These are phyloP conservation scores for Elachura formosa DNA, from an alignment of 2,113 vertebrate species.

Conservation along the genomic window DNA sequence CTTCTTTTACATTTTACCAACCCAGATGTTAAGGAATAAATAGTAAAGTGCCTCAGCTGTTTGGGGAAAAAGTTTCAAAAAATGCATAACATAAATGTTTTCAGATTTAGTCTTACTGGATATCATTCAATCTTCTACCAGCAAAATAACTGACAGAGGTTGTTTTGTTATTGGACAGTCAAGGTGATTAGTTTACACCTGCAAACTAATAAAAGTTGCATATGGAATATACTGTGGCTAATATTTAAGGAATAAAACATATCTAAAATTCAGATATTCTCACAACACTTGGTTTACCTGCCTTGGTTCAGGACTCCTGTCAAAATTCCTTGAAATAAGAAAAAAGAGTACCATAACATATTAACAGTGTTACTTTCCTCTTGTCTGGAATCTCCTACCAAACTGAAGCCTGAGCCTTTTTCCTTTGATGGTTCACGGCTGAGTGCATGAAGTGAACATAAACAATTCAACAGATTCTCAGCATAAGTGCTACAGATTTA, in stretches of 20 bases:
- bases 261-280: background rate
- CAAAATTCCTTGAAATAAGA: background rate
- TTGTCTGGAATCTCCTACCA: background rate
- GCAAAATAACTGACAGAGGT: background rate
- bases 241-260: background rate
- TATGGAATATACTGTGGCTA: background rate
- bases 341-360: background rate
- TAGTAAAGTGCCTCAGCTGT: background rate
- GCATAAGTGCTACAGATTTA: background rate
- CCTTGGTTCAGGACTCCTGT: background rate
- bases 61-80: rapidly evolving
- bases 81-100: background rate
- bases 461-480: background rate
- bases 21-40: background rate
- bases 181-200: background rate
- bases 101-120: background rate
- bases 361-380: background rate
- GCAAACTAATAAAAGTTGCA: background rate
- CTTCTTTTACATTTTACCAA: background rate
- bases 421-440: background rate
- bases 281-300: background rate
- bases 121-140: background rate
- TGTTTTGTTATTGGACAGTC: background rate
- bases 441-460: background rate
- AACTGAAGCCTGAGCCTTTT: background rate